A percentile compares a stretch with the other conserved stretches of the same genome.
phyloP scores from a whole-genome alignment of 2,797 vertebrate genomes.

The Gymnothorax javanicus region DNA sequence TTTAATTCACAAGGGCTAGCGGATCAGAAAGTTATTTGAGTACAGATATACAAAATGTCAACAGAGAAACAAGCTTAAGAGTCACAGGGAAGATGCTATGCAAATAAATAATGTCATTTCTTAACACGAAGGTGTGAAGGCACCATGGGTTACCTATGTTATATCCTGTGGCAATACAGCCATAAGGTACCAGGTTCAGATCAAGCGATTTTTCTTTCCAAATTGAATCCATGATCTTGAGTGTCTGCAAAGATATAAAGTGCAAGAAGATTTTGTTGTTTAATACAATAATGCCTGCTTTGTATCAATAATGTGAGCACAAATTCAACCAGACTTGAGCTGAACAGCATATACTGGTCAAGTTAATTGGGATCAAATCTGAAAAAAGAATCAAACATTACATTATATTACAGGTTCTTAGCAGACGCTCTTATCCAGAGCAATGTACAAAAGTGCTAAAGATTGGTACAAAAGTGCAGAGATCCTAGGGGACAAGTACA shows the following conservation, averaged over 20 bases:
- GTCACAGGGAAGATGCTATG: background rate
- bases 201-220: constrained; percentile 78
- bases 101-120: background rate
- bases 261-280: background rate
- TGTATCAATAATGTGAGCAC: background rate
- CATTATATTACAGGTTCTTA: too few species aligned
- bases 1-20: too few species aligned
- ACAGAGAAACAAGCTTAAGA: background rate
- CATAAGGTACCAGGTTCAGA: constrained; percentile 75
- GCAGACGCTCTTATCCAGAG: too few species aligned
- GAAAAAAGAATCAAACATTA: background rate
- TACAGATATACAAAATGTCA: background rate
- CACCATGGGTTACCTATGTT: constrained; percentile 67
- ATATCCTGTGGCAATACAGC: constrained; percentile 78
- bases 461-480: too few species aligned
- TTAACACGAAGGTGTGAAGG: background rate
- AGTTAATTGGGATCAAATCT: background rate
- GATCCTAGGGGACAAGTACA: too few species aligned
- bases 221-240: constrained; percentile 78
- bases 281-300: background rate
- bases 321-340: background rate
- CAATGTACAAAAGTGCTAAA: too few species aligned
- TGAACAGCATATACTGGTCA: background rate
- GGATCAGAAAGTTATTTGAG: too few species aligned
- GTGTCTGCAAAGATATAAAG: constrained; percentile 57